These are phyloP conservation scores for Corythaeola cristata DNA, from an alignment of 2,113 vertebrate genomes.

Conservation along the genomic window DNA sequence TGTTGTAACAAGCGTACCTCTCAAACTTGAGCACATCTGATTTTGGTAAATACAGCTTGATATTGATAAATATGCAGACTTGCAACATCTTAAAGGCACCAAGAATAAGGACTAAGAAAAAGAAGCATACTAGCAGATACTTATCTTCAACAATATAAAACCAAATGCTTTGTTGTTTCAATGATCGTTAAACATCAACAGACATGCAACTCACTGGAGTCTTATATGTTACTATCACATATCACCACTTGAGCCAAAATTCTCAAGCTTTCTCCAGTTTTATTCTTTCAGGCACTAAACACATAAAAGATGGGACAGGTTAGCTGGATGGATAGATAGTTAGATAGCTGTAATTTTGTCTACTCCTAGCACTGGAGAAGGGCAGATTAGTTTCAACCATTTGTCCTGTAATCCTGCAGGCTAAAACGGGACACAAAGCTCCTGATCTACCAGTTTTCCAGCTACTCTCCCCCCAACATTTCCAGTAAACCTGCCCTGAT, in stretches of 20 bases:
- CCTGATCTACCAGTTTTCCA: neutral
- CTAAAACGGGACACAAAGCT: accelerated
- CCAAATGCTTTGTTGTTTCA: neutral
- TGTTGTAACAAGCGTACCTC: neutral
- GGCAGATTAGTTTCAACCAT: neutral
- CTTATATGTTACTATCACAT: neutral
- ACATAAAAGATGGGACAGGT: neutral
- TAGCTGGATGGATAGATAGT: neutral
- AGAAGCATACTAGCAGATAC: neutral
- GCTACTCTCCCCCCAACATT: neutral
- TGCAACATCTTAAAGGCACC: neutral
- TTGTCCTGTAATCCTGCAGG: neutral
- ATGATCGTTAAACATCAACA: neutral
- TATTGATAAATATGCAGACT: neutral
- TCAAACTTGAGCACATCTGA: neutral
- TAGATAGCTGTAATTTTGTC: neutral
- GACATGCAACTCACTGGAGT: neutral
- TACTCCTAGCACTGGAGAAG: neutral
- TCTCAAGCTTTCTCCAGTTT: neutral
- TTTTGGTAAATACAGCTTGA: neutral
- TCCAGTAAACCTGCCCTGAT: neutral
- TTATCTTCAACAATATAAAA: neutral
- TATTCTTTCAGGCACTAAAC: neutral
- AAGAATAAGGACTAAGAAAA: neutral
- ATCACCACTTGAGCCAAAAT: neutral